phyloP scores from a whole-genome alignment of 1,140 invertebrate species.

The Euglossa dilemma region DNA sequence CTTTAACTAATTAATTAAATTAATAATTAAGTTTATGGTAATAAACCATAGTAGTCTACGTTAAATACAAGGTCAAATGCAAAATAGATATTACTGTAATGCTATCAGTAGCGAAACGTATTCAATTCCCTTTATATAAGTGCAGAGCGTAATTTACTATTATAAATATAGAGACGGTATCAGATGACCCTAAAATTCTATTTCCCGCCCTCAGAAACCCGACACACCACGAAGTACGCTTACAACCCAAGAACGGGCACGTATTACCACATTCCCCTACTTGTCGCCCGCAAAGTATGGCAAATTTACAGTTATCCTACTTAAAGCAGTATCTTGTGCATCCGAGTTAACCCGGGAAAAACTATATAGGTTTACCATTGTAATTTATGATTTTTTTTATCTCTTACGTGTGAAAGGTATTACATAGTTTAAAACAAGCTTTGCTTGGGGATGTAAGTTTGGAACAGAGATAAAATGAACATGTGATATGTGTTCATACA shows the following conservation, averaged over 20 bases:
- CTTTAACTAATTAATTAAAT: too few relatives aligned
- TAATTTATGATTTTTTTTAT: background rate
- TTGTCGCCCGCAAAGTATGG: slow-evolving; percentile 13
- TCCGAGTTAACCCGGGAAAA: background rate
- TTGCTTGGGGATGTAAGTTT: too few relatives aligned
- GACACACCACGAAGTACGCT: slow-evolving; percentile 5
- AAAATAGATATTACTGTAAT: background rate
- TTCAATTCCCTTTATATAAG: background rate
- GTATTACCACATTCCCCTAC: background rate
- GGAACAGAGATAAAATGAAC: too few relatives aligned
- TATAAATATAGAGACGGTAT: background rate
- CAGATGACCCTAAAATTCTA: slow-evolving; percentile 17
- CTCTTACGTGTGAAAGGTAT: background rate
- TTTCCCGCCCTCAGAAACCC: slow-evolving; percentile 1
- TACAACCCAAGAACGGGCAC: slow-evolving; percentile 2
- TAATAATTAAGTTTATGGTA: too few relatives aligned
- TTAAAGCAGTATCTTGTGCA: background rate
- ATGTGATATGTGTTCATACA: too few relatives aligned
- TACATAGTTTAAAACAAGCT: background rate
- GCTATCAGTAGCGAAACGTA: background rate
- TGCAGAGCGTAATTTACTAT: slow-evolving; percentile 18
- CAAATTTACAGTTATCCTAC: slow-evolving; percentile 5
- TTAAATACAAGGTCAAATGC: too few relatives aligned
- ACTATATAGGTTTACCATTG: background rate
- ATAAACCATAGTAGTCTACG: too few relatives aligned